Base-by-base conservation (phyloP, 2,888 invertebrate genomes). In the Seira ritae region DNA sequence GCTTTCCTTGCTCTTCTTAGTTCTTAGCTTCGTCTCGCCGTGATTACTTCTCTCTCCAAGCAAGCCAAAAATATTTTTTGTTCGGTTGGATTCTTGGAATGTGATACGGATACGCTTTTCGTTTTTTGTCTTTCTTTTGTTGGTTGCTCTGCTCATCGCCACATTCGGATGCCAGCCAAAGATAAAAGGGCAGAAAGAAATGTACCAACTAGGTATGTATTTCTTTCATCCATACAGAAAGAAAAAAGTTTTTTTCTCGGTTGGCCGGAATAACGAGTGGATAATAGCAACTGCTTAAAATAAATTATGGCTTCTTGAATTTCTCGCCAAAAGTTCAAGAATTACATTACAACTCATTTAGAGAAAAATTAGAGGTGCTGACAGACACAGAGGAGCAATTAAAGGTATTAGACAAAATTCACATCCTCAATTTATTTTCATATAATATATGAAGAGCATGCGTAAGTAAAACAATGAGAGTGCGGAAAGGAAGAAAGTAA, bases 331-430 rank as follows among this genome's bases (percentile, higher is more conserved):
- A 66, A 66, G 20, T 20, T 4, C 6, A 42, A 42, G 42, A 42
- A 42, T 42, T 42, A 42, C 42, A 42, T 12, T 42, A 12, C 37
- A 6, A 69, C 19, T 37, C 69, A 37, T 15, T 69, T 22, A 69
- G 67, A 60, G 37, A 69, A 76, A 67, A 76, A 69, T 68, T 76
- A 22, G 37, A 60, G 55, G 15, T 69, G 76, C 10, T 68, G 76
- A 76, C 68, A 76, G 69, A 76, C 31, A 76, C 46, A 60, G 24
- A 17, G 65, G 66, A 66, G 20, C 66, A 66, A 66, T 17, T 8
- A 66, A 22, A 66, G 20, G 19, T 20, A 17, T 66, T 66, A 19
- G 66, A 15, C n/a, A 66, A 66, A 20, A 66, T 15, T 37, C 42
- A 42, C n/a, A 42, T 12, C 12, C 42, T 42, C 42, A 42, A 42